Percentiles rank a stretch among this genome's conserved stretches.
Conservation (phyloP, 1,140 invertebrate genomes). For the Papilio polytes region DNA sequence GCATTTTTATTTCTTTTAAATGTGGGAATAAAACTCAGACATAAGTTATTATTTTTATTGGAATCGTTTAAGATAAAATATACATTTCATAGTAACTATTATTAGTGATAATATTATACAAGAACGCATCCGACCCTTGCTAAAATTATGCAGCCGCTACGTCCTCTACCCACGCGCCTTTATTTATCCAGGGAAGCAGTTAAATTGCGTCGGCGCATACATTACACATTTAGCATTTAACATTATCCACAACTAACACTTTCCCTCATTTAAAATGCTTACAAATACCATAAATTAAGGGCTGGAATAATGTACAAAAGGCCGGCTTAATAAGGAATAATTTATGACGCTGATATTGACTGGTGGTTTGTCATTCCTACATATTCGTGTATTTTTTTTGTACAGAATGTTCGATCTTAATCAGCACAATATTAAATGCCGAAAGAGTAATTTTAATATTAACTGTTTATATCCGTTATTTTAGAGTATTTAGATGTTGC, state of each 20-base stretch:
- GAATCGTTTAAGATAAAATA: background rate
- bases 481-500: too few relatives aligned
- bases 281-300: conserved; percentile 33
- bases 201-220: conserved; percentile 51
- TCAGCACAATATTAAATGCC: background rate
- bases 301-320: conserved; percentile 14
- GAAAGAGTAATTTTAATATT: background rate
- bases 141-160: conserved; percentile 31
- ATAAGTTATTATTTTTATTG: background rate
- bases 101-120: background rate
- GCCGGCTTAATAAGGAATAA: background rate
- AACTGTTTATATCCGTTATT: background rate
- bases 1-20: background rate
- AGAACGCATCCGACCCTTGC: conserved; percentile 34
- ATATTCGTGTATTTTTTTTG: background rate
- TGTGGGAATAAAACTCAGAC: background rate
- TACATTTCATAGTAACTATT: too few relatives aligned
- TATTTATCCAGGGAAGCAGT: conserved; percentile 44
- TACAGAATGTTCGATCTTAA: background rate
- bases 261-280: conserved; percentile 37
- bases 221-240: conserved; percentile 50
- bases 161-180: conserved; percentile 50
- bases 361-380: background rate
- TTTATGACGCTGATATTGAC: background rate
- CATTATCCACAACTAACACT: conserved; percentile 47